Evolutionary conservation across 1,140 invertebrate genomes (phyloP).

Genomic region (Rhagoletis pomonella): DNA sequence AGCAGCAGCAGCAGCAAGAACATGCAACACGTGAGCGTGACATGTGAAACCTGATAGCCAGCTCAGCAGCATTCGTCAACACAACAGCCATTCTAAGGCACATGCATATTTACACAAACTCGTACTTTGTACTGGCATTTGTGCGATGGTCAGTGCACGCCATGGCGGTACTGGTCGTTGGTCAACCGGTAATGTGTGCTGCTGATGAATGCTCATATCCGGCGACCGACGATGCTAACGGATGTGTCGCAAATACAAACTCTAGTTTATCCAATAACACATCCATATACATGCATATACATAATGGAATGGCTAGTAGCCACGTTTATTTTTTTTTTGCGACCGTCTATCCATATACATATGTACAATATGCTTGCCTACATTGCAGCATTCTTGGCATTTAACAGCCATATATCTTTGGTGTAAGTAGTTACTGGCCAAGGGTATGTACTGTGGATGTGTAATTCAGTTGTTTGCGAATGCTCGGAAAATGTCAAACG

Average conservation of each 20-base stretch:
- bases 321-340: neutral
- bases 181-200: constrained; percentile 46
- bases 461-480: neutral
- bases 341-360: neutral
- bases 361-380: neutral
- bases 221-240: constrained; percentile 44
- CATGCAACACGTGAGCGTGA: constrained; percentile 48
- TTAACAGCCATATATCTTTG: constrained; percentile 7
- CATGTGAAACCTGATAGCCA: constrained; percentile 32
- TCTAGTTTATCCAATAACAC: constrained; percentile 47
- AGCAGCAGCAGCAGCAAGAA: neutral
- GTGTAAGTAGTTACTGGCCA: neutral
- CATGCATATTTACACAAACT: neutral
- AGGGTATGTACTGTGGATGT: neutral
- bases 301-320: neutral
- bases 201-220: constrained; percentile 49
- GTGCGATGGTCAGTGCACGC: neutral
- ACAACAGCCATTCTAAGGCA: neutral
- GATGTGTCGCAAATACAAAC: constrained; percentile 49
- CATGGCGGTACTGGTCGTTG: constrained; percentile 1
- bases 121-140: neutral
- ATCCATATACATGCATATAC: neutral
- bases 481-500: neutral
- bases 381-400: neutral
- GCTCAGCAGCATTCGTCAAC: constrained; percentile 28